Percentiles rank a stretch among this genome's conserved stretches.
Evolutionary conservation across 1,140 invertebrate genomes (phyloP).

Genomic region (Pseudomyrmex concolor): DNA sequence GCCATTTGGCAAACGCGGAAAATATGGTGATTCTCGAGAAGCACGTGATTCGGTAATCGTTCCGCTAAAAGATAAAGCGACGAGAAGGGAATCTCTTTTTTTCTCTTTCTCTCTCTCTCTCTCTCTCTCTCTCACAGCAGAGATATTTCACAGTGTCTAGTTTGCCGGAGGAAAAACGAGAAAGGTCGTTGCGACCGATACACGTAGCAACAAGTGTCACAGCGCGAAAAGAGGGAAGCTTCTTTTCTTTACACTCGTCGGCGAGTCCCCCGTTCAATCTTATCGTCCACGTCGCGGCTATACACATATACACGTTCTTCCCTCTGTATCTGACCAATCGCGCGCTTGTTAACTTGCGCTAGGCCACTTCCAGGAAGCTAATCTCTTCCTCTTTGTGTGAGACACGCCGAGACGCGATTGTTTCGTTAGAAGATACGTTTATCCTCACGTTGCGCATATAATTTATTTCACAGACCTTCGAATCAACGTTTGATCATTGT

Average conservation of each 20-base stretch:
- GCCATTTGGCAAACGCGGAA: neutral
- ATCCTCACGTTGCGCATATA: neutral
- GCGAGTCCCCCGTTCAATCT: neutral
- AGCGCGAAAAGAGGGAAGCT: constrained; percentile 1
- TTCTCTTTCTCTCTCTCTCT: too few species aligned
- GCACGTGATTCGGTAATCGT: too few species aligned
- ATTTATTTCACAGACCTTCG: too few species aligned
- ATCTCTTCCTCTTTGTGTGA: neutral
- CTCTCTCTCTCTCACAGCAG: too few species aligned
- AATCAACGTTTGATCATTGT: too few species aligned
- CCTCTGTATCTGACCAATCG: constrained; percentile 60
- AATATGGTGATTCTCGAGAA: neutral
- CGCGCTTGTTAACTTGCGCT: constrained; percentile 4
- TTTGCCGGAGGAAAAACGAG: too few species aligned
- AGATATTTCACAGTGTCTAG: too few species aligned
- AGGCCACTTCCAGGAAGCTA: constrained; percentile 34
- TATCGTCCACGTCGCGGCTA: constrained; percentile 39
- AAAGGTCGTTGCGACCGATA: constrained; percentile 28
- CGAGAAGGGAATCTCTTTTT: too few species aligned
- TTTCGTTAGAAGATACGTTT: constrained; percentile 1
- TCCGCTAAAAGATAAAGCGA: too few species aligned
- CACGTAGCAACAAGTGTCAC: constrained; percentile 68
- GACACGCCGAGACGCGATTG: neutral
- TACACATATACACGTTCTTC: neutral
- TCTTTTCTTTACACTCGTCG: constrained; percentile 3